Conservation (phyloP, 2,888 invertebrate species). For the Tetrapedia diversipes region DNA sequence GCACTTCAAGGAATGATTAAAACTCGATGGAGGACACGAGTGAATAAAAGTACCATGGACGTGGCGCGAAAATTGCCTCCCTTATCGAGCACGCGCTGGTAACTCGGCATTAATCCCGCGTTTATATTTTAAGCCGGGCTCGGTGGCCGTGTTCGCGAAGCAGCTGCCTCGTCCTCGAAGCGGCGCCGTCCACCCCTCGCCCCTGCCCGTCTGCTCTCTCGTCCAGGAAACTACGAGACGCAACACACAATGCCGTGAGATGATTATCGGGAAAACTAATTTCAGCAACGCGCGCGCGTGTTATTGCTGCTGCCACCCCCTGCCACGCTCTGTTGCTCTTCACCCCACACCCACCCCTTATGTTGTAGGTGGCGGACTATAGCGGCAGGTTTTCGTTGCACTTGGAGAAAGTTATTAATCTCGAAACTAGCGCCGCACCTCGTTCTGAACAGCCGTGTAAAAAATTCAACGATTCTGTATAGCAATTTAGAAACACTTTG, state of each 20-base stretch:
- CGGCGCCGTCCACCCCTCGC: constrained; percentile 24
- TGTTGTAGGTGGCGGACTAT: constrained; percentile 37
- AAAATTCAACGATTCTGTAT: too few relatives aligned
- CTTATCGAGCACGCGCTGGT: constrained; percentile 76
- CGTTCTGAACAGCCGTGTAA: too few relatives aligned
- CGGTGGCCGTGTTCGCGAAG: constrained; percentile 49
- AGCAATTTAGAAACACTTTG: too few relatives aligned
- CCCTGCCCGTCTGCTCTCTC: not conserved
- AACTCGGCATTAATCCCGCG: constrained; percentile 77
- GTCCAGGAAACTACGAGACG: constrained; percentile 71
- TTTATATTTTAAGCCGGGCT: constrained; percentile 75
- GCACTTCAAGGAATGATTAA: too few relatives aligned
- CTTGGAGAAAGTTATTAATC: constrained; percentile 57
- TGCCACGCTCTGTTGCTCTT: constrained; percentile 51
- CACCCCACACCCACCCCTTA: constrained; percentile 11
- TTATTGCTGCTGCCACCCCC: constrained; percentile 60
- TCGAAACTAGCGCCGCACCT: not conserved
- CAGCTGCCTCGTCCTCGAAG: constrained; percentile 49
- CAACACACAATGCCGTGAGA: constrained; percentile 81
- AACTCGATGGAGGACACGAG: not conserved
- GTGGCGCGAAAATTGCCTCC: constrained; percentile 76
- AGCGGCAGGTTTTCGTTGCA: constrained; percentile 46
- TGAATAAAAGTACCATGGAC: constrained; percentile 36
- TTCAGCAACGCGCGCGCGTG: constrained; percentile 78
- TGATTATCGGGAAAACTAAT: constrained; percentile 83